phyloP scores from a whole-genome alignment of 1,140 invertebrate genomes.

The Drosophila nigrodunni region DNA sequence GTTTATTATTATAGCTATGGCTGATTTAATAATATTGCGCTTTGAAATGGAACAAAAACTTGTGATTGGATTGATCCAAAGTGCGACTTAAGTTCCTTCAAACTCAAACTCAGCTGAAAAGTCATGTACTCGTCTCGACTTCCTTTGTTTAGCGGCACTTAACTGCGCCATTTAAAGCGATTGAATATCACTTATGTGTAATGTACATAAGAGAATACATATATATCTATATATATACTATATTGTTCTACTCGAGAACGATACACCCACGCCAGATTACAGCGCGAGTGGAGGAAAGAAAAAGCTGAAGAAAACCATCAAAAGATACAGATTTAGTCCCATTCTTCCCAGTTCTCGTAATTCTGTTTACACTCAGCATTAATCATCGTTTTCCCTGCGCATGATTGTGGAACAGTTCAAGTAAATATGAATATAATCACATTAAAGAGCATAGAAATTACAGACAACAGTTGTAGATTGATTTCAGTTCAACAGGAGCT shows the following conservation, averaged over 20 bases:
- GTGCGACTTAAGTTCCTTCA: slow-evolving; percentile 16
- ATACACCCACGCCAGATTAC: slow-evolving; percentile 6
- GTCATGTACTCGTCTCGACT: slow-evolving; percentile 10
- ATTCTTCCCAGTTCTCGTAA: not conserved
- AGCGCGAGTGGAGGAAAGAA: not conserved
- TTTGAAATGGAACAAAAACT: slow-evolving; percentile 12
- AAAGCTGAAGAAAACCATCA: slow-evolving; percentile 1
- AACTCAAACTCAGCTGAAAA: not conserved
- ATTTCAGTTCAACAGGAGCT: not conserved
- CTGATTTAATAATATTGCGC: slow-evolving; percentile 32
- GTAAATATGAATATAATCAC: not conserved
- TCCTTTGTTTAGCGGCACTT: slow-evolving; percentile 23
- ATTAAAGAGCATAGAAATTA: not conserved
- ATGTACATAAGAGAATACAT: not conserved
- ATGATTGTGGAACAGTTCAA: not conserved
- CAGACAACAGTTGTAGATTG: not conserved
- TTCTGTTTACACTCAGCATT: not conserved
- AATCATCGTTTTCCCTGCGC: not conserved
- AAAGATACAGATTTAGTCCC: slow-evolving; percentile 2
- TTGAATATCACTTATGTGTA: slow-evolving; percentile 18
- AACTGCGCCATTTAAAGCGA: slow-evolving; percentile 28
- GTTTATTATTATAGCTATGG: slow-evolving; percentile 4
- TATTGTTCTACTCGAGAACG: not conserved
- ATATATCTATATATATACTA: slow-evolving; percentile 9
- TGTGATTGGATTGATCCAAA: slow-evolving; percentile 46